Base-by-base conservation (phyloP, 2,888 invertebrate genomes). In the Dynastes tityus region DNA sequence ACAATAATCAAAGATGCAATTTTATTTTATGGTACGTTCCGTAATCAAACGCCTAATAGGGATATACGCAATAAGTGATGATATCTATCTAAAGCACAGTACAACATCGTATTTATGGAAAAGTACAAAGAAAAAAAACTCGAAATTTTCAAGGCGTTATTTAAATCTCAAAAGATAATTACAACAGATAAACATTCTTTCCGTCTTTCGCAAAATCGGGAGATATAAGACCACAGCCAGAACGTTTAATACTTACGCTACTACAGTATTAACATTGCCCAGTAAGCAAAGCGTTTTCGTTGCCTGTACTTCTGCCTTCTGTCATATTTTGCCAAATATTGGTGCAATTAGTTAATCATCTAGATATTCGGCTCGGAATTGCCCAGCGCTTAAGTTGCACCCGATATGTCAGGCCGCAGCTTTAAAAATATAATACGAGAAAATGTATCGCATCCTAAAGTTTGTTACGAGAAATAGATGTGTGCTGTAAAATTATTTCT, bases 181-280 rank as follows among this genome's bases (percentile, higher is more conserved):
- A 11, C 2, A 2, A 45, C 2, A 0, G 2, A 11, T 45, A 45
- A 11, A 45, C 2, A 11, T 45, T 45, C 45, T 11, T 45, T 45
- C 45, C 45, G 45, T 11, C 11, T 45, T 45, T 11, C 2, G n/a
- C 49, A 53, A 53, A 32, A 71, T 37, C 53, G 27, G 27, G 37
- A 70, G 71, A 55, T 71, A 37, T 37, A 55, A 71, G 71, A 71
- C 71, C 71, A 71, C 71, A 71, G 71, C 71, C 71, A 71, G 71
- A 71, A 55, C 55, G 37, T 37, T 16, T 55, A 55, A 55, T 13
- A 55, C 22, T 6, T 55, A 8, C 65, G 6, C 11, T 32, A 64
- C 0, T 32, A 64, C 13, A 32, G 13, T 32, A 37, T 37, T 64
- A 37, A 37, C 5, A 37, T 6, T 37, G 32, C 32, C 5, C 6